phyloP scores from a whole-genome alignment of 2,797 vertebrate species.

The Leptoclinus maculatus region DNA sequence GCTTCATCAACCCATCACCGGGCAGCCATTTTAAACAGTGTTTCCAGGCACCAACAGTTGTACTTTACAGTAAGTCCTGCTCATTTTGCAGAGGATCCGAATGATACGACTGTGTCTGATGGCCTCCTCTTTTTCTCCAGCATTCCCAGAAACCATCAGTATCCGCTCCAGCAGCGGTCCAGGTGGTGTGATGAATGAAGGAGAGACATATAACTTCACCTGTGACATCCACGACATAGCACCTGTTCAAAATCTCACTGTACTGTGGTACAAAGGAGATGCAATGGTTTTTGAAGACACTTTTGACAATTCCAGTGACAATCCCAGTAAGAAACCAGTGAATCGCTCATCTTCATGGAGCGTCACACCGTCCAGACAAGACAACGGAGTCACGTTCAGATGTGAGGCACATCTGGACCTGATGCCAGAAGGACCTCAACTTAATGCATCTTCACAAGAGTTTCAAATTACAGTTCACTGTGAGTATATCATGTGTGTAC shows the following conservation, averaged over 20 bases:
- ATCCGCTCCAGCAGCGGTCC: constrained; percentile 25
- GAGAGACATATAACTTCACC: background rate
- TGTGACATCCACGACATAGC: constrained; percentile 72
- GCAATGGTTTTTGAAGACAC: rapidly evolving
- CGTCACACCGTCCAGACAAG: constrained; percentile 42
- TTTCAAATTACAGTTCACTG: constrained; percentile 41
- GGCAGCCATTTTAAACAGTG: background rate
- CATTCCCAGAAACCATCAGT: constrained; percentile 64
- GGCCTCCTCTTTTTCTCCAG: constrained; percentile 55
- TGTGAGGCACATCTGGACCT: constrained; percentile 78
- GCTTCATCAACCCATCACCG: rapidly evolving
- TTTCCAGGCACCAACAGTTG: rapidly evolving
- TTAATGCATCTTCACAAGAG: constrained; percentile 34
- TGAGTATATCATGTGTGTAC: constrained; percentile 60
- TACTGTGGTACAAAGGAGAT: constrained; percentile 72
- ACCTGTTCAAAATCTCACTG: constrained; percentile 63
- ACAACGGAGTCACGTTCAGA: constrained; percentile 60
- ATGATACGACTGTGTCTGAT: background rate
- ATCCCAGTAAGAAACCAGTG: constrained; percentile 10
- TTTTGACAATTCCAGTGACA: rapidly evolving
- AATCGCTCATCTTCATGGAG: background rate
- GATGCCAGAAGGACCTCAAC: constrained; percentile 57
- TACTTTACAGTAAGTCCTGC: constrained; percentile 75
- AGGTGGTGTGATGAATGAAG: constrained; percentile 41
- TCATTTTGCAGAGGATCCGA: background rate